Conservation (phyloP, 2,888 invertebrate genomes). For the Chrysolina oricalcia region DNA sequence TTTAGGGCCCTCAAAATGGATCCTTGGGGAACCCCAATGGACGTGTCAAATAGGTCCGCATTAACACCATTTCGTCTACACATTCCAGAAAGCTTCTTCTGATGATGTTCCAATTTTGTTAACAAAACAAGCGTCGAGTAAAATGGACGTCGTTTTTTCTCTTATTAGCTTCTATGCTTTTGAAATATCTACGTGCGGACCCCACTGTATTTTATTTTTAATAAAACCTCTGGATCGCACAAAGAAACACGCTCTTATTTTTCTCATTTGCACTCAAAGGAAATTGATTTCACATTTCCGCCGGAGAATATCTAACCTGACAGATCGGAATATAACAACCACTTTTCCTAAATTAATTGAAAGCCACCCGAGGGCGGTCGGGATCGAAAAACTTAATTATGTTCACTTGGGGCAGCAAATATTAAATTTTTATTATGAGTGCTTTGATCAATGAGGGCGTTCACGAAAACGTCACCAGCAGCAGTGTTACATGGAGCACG, state of each 20-base stretch:
- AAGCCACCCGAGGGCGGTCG: conserved; percentile 34
- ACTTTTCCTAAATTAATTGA: conserved; percentile 36
- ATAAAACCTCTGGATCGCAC: neutral
- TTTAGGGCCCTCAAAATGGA: no score
- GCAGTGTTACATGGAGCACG: conserved; percentile 50
- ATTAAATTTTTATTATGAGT: conserved; percentile 58
- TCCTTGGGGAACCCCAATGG: no score
- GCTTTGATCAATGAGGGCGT: conserved; percentile 58
- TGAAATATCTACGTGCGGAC: no score
- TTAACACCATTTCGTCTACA: no score
- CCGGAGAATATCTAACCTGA: neutral
- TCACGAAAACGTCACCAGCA: conserved; percentile 57
- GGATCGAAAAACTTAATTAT: conserved; percentile 42
- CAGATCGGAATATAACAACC: conserved; percentile 21
- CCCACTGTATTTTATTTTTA: neutral
- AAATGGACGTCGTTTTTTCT: no score
- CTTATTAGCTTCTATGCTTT: no score
- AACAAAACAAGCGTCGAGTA: no score
- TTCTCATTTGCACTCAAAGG: neutral
- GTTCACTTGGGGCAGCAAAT: conserved; percentile 42
- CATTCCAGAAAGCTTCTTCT: no score
- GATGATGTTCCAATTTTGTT: no score
- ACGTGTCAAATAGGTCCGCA: no score
- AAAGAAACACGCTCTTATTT: neutral
- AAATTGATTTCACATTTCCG: conserved; percentile 11